phyloP scores from a whole-genome alignment of 1,140 invertebrate genomes.

The Acyrthosiphon pisum region DNA sequence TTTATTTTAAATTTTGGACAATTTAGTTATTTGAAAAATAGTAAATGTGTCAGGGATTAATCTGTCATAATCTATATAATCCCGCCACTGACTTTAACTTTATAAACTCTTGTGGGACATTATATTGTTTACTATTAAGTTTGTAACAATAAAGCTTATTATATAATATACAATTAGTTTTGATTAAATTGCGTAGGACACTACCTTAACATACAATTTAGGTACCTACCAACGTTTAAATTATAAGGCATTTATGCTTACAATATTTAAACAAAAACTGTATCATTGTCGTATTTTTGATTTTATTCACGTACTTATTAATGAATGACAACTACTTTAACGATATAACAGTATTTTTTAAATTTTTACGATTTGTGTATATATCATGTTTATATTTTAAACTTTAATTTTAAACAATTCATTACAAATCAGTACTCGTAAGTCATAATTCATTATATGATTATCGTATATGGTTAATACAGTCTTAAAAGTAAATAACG shows the following conservation, averaged over 20 bases:
- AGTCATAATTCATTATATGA: not conserved
- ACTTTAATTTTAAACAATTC: not conserved
- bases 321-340: not conserved
- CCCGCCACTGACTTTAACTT: not conserved
- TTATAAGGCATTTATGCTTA: not conserved
- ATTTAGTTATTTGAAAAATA: not conserved
- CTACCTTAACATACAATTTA: not conserved
- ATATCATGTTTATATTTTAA: not conserved
- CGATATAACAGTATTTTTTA: too few relatives aligned
- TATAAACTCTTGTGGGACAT: not conserved
- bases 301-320: not conserved
- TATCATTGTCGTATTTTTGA: not conserved
- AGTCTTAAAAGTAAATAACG: not conserved
- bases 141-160: not conserved
- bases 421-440: not conserved
- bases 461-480: not conserved
- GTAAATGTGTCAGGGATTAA: not conserved
- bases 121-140: not conserved
- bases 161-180: constrained; percentile 11
- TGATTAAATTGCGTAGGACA: not conserved
- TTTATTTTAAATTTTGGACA: too few relatives aligned
- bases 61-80: not conserved
- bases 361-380: not conserved
- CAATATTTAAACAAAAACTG: not conserved
- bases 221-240: not conserved